Evolutionary conservation across 2,113 vertebrate genomes (phyloP).

Genomic region (Semnornis frantzii): DNA sequence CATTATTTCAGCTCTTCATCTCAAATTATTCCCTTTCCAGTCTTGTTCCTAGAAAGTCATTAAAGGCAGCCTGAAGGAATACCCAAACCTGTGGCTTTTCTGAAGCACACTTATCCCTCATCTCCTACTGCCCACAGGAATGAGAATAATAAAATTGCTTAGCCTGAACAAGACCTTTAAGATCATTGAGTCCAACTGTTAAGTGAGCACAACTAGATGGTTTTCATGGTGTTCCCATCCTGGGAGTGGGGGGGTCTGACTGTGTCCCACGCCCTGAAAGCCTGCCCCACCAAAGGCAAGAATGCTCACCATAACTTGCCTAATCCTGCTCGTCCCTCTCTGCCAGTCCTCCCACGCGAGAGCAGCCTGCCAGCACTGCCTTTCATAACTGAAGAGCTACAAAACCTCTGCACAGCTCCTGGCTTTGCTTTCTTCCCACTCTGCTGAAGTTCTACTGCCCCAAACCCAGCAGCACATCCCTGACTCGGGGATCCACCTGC

Average conservation of each 20-base stretch:
- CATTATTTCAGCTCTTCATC: background rate
- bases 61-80: background rate
- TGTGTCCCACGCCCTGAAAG: background rate
- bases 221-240: background rate
- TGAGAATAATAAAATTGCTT: background rate
- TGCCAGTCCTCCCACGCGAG: conserved; percentile 60
- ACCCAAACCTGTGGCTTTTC: background rate
- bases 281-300: conserved; percentile 57
- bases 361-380: conserved; percentile 16
- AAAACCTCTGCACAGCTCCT: background rate
- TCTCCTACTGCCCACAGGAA: background rate
- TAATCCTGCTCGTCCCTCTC: conserved; percentile 53
- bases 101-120: accelerated
- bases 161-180: background rate
- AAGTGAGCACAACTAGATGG: background rate
- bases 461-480: background rate
- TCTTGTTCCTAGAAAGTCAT: background rate
- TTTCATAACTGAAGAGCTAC: background rate
- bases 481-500: accelerated
- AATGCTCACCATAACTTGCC: conserved; percentile 53
- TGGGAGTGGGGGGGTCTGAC: background rate
- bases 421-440: background rate
- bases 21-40: background rate
- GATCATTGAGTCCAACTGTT: background rate
- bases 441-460: background rate